Percentiles rank a stretch among this genome's conserved stretches.
These are phyloP conservation scores for Kryptolebias marmoratus DNA, from an alignment of 2,113 vertebrate species.

Conservation along the genomic window DNA sequence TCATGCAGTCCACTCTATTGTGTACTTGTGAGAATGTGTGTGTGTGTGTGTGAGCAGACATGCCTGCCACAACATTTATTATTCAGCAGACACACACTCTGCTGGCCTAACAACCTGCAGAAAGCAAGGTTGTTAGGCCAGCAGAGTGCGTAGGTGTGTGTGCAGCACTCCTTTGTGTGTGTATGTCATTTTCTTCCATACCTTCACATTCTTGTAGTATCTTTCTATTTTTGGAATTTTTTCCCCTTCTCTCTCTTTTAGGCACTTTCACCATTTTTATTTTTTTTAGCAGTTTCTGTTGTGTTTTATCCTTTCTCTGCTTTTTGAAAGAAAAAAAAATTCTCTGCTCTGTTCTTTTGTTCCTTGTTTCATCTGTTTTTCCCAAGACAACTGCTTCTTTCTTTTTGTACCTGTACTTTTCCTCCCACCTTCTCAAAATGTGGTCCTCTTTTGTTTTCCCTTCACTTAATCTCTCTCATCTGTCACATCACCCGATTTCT, in stretches of 20 bases:
- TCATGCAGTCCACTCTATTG: constrained; percentile 1
- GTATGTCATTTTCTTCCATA: constrained; percentile 24
- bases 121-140: constrained; percentile 48
- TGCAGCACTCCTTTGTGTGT: constrained; percentile 44
- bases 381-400: neutral
- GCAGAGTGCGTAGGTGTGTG: neutral
- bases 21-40: constrained; percentile 31
- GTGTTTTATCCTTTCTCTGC: neutral
- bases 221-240: constrained; percentile 8
- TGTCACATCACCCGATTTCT: neutral
- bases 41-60: constrained; percentile 40
- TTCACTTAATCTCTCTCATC: neutral
- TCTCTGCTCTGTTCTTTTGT: neutral
- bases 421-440: neutral
- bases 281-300: neutral
- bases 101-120: constrained; percentile 70
- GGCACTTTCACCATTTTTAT: neutral
- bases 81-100: constrained; percentile 74
- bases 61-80: constrained; percentile 69
- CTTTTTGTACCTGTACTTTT: neutral
- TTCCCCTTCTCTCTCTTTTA: neutral
- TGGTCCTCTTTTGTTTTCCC: neutral
- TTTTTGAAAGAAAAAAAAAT: neutral
- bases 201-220: constrained; percentile 23
- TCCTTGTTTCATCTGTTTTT: neutral